Evolutionary conservation across 2,888 invertebrate genomes (phyloP).

Genomic region (Halictus quadricinctus): DNA sequence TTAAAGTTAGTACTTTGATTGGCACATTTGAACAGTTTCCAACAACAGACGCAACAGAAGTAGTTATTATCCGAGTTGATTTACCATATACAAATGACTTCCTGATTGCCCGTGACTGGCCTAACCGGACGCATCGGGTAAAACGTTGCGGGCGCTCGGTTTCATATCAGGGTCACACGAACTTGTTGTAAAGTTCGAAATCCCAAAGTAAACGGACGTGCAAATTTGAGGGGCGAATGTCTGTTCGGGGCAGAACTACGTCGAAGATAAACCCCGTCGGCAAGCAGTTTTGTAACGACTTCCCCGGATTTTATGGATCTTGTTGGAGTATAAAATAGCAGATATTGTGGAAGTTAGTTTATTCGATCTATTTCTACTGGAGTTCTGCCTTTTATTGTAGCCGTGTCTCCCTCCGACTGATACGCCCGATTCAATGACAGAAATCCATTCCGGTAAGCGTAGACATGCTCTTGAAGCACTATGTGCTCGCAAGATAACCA

Average conservation of each 20-base stretch:
- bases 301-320: constrained; percentile 50
- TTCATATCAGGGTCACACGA: constrained; percentile 14
- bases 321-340: constrained; percentile 40
- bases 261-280: constrained; percentile 43
- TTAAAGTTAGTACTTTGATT: not conserved
- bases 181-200: constrained; percentile 10
- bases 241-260: constrained; percentile 23
- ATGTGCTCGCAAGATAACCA: constrained; percentile 1
- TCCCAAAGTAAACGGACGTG: constrained; percentile 32
- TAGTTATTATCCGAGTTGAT: too few relatives aligned
- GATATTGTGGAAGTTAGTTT: constrained; percentile 47
- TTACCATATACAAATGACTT: not conserved
- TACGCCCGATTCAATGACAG: constrained; percentile 1
- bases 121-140: not conserved
- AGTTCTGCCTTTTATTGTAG: constrained; percentile 22
- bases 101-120: not conserved
- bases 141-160: constrained; percentile 9
- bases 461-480: constrained; percentile 1
- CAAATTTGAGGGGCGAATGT: constrained; percentile 35
- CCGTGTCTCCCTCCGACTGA: not conserved
- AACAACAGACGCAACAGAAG: not conserved
- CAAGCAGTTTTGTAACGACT: constrained; percentile 51
- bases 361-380: constrained; percentile 23
- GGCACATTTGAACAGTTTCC: not conserved
- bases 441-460: not conserved